These are phyloP conservation scores for Latrodectus geometricus DNA, from an alignment of 1,140 invertebrate species.

Conservation along the genomic window DNA sequence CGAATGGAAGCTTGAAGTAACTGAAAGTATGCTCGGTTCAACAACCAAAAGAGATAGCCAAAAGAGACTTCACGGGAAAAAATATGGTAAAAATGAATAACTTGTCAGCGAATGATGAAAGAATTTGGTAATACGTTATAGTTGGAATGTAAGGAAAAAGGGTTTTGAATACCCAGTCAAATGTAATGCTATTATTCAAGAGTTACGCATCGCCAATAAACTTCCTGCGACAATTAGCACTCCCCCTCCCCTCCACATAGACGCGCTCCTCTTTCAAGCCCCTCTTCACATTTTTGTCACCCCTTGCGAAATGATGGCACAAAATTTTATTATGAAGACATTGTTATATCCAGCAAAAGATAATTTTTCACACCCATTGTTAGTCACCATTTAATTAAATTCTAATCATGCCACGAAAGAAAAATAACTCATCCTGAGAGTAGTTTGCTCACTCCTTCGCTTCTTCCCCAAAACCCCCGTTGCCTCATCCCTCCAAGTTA, in stretches of 20 bases:
- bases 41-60: no score
- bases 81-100: no score
- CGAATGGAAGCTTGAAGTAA: no score
- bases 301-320: background rate
- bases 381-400: slow-evolving; percentile 46
- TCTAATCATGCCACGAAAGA: slow-evolving; percentile 38
- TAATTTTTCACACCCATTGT: slow-evolving; percentile 45
- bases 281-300: background rate
- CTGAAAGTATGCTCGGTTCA: no score
- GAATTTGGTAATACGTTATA: slow-evolving; percentile 28
- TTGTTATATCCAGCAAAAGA: slow-evolving; percentile 41
- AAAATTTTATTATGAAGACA: slow-evolving; percentile 7
- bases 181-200: background rate
- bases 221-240: background rate
- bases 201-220: background rate
- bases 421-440: slow-evolving; percentile 22
- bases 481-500: slow-evolving; percentile 17
- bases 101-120: background rate
- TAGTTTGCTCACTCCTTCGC: background rate
- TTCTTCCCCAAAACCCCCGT: background rate
- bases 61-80: no score
- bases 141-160: background rate
- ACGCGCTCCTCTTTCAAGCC: background rate
- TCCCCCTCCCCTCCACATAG: background rate
- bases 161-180: background rate